phyloP scores from a whole-genome alignment of 2,797 vertebrate species.

The Poeciliopsis gracilis region DNA sequence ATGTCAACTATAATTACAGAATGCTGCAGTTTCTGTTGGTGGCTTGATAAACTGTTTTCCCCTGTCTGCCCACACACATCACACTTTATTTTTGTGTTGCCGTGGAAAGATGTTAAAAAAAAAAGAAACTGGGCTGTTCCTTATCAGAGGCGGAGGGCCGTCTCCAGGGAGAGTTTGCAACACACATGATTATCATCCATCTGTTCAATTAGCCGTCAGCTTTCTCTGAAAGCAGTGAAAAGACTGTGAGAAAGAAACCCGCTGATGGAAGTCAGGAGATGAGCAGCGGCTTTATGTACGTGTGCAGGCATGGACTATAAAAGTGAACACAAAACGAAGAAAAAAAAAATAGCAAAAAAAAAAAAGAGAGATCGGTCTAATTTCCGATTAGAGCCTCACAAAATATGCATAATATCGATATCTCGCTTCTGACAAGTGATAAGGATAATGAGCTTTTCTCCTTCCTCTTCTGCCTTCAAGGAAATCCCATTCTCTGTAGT shows the following conservation, averaged over 20 bases:
- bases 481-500: slow-evolving; percentile 72
- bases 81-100: slow-evolving; percentile 56
- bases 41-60: slow-evolving; percentile 59
- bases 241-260: slow-evolving; percentile 35
- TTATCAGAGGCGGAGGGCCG: slow-evolving; percentile 49
- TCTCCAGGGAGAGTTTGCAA: slow-evolving; percentile 57
- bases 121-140: slow-evolving; percentile 42
- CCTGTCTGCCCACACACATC: slow-evolving; percentile 49
- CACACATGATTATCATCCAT: slow-evolving; percentile 72
- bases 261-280: slow-evolving; percentile 49
- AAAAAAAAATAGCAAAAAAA: background rate
- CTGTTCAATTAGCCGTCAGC: slow-evolving; percentile 75
- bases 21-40: slow-evolving; percentile 48
- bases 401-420: slow-evolving; percentile 76
- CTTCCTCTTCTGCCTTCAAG: slow-evolving; percentile 63
- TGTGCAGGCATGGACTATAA: slow-evolving; percentile 42
- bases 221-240: slow-evolving; percentile 63
- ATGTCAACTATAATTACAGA: slow-evolving; percentile 60
- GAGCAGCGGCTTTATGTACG: slow-evolving; percentile 50
- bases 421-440: slow-evolving; percentile 69
- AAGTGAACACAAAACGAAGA: slow-evolving; percentile 61
- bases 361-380: slow-evolving; percentile 53
- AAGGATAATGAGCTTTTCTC: slow-evolving; percentile 80
- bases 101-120: slow-evolving; percentile 25
- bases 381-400: slow-evolving; percentile 59